phyloP scores from a whole-genome alignment of 2,113 vertebrate genomes.

The Murina feae region DNA sequence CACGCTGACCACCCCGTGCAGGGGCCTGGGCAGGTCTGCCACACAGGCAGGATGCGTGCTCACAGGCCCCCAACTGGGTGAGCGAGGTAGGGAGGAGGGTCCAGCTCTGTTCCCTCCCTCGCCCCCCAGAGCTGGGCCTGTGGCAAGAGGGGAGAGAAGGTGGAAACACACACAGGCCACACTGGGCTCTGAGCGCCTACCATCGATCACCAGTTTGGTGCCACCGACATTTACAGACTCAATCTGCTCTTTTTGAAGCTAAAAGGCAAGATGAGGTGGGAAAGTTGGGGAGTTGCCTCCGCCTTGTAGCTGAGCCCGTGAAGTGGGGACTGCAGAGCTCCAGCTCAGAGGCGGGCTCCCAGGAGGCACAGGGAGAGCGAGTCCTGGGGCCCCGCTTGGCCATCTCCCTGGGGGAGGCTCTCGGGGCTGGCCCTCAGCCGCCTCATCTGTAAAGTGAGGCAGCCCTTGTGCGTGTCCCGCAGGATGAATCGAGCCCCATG shows the following conservation, averaged over 20 bases:
- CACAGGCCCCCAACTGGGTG: neutral
- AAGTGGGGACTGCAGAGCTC: fast-evolving
- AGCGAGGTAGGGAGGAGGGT: neutral
- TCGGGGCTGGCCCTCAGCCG: neutral
- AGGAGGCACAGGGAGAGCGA: too few relatives aligned
- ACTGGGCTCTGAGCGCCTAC: constrained; percentile 76
- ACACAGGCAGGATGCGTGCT: neutral
- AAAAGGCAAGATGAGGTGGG: constrained; percentile 65
- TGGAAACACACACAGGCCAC: neutral
- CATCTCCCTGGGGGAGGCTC: neutral
- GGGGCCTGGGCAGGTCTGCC: neutral
- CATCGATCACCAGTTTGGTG: constrained; percentile 90
- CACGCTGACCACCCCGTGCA: neutral
- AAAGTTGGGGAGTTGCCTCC: neutral
- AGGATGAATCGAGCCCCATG: neutral
- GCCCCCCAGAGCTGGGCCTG: neutral
- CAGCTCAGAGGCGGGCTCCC: neutral
- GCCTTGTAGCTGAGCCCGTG: fast-evolving
- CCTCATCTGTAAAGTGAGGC: neutral
- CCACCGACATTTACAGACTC: constrained; percentile 94
- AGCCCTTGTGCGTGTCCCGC: fast-evolving
- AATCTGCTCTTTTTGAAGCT: constrained; percentile 89
- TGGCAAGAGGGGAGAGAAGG: neutral
- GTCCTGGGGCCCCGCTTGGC: neutral
- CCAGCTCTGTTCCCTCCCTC: neutral